Percentiles rank a stretch among this genome's conserved stretches.
Conservation (phyloP, 2,113 vertebrate species). For the Phoenicopterus ruber region DNA sequence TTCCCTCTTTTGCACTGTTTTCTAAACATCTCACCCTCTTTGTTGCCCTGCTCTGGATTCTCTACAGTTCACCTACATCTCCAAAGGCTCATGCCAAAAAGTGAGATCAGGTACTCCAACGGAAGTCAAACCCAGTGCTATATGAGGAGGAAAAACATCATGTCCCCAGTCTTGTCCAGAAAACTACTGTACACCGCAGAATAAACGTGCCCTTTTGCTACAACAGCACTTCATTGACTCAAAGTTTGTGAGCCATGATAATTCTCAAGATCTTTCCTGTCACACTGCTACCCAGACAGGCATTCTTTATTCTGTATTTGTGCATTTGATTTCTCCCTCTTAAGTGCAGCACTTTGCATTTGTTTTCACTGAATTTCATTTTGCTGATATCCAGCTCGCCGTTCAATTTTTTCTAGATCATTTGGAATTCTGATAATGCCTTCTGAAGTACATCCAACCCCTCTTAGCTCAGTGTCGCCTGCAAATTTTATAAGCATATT, state of each 20-base stretch:
- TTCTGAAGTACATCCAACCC: neutral
- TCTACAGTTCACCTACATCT: neutral
- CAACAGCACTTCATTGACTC: neutral
- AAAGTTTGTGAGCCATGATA: neutral
- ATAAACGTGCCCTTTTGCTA: neutral
- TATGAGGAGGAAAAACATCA: neutral
- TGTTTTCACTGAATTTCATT: slow-evolving; percentile 22
- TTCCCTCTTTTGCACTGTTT: neutral
- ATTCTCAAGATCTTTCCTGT: neutral
- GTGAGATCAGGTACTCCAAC: neutral
- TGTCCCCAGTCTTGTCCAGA: neutral
- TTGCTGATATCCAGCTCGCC: neutral
- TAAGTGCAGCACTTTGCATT: neutral
- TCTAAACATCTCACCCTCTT: neutral
- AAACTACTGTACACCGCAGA: neutral
- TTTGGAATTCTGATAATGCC: slow-evolving; percentile 23
- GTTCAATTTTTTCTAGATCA: neutral
- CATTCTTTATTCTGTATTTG: neutral
- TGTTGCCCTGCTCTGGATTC: neutral
- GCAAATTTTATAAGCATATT: slow-evolving; percentile 44
- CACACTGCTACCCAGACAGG: neutral
- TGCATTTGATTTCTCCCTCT: neutral
- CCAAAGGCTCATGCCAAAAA: neutral
- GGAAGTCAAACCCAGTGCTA: neutral
- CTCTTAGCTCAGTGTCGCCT: neutral